phyloP scores from a whole-genome alignment of 1,140 invertebrate species.

The Heliconius melpomene region DNA sequence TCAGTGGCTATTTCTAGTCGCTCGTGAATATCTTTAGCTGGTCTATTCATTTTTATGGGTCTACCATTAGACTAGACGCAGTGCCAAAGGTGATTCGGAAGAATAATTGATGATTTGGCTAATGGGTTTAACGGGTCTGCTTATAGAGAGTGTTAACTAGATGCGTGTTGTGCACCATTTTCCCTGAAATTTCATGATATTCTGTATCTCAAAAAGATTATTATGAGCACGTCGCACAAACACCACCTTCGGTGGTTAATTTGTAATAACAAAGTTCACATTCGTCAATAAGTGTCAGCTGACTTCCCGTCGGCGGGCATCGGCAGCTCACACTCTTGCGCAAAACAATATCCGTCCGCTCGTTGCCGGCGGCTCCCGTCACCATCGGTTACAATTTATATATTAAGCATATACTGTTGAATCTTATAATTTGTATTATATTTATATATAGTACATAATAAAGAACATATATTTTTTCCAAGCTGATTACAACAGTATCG shows the following conservation, averaged over 20 bases:
- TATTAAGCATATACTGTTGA: not conserved
- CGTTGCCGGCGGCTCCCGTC: conserved; percentile 22
- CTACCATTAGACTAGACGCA: not conserved
- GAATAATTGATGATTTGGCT: conserved; percentile 44
- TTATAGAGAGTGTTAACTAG: conserved; percentile 72
- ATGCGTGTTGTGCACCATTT: conserved; percentile 27
- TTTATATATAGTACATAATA: not conserved
- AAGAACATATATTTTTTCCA: conserved; percentile 17
- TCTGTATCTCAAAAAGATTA: conserved; percentile 49
- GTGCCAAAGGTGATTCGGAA: conserved; percentile 40
- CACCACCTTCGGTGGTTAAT: conserved; percentile 17
- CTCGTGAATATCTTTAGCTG: conserved; percentile 50
- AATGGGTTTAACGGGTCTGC: conserved; percentile 52
- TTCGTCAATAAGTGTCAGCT: conserved; percentile 52
- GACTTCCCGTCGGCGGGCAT: conserved; percentile 58
- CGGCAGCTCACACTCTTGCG: conserved; percentile 51
- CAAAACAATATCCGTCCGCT: conserved; percentile 42
- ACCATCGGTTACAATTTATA: not conserved
- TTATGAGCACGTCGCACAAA: conserved; percentile 27
- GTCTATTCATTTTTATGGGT: conserved; percentile 33
- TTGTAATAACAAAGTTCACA: conserved; percentile 17
- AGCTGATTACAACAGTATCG: conserved; percentile 24
- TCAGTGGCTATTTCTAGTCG: conserved; percentile 73
- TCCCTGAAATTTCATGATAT: conserved; percentile 54
- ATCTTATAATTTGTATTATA: not conserved